Evolutionary conservation across 2,888 invertebrate genomes (phyloP), one percentile per base, ranked within the genome.

Genomic region (Aspidiotus destructor): DNA sequence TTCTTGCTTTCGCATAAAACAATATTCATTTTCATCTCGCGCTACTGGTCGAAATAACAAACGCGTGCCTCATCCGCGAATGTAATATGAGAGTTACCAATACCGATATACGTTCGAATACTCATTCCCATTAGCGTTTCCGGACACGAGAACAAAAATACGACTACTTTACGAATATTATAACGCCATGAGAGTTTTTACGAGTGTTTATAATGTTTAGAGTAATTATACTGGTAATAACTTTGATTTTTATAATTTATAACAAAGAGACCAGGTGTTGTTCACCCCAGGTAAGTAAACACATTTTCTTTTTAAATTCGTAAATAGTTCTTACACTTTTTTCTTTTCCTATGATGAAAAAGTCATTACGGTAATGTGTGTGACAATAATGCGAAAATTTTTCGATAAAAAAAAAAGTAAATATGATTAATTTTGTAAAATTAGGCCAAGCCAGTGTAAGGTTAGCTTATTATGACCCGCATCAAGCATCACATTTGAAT

Each of bases 1-100:
- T 63, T 63, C 63, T 63, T 63, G 63, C 63, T 53, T 63, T 63
- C 63, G 63, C 63, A 63, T 54, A 63, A 63, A 63, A 63, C 63
- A 63, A 63, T 63, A 54, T 54, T 63, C 63, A 28, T 28, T 28
- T 28, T 63, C 63, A 63, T 63, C 54, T 63, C 63, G 28, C 28
- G 63, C 63, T 63, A 63, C 63, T 54, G 63, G 54, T 54, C 54
- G 53, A 63, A 63, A 63, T 63, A 63, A 53, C 52, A 54, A 52
- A 54, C 63, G 63, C 63, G 63, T 63, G 63, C 41, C 52, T 63
- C 63, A 63, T 63, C 52, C 63, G 41, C 53, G 54, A 63, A 63
- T 63, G 63, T 54, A 54, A 52, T 54, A 41, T 28, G 41, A 63
- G 63, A 40, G 63, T 28, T 28, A 28, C 28, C 5, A 28, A 28